These are phyloP conservation scores for Stigmatopora nigra DNA, from an alignment of 2,113 vertebrate genomes.

Conservation along the genomic window DNA sequence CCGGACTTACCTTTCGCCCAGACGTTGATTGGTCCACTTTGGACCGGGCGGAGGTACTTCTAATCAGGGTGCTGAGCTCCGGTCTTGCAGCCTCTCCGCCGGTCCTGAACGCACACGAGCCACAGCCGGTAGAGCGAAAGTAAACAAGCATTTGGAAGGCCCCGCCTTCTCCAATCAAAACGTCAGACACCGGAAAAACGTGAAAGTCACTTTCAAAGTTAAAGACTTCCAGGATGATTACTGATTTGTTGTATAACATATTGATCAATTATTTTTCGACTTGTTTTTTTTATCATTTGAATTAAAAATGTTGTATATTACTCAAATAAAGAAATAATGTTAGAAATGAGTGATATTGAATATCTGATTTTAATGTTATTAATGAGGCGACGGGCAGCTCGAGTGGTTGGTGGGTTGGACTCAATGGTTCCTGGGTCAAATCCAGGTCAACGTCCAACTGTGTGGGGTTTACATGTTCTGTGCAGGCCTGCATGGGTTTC, in stretches of 20 bases:
- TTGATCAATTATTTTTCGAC: no score
- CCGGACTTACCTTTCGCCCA: conserved; percentile 21
- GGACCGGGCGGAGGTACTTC: conserved; percentile 11
- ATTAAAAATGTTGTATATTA: neutral
- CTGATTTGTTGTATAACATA: neutral
- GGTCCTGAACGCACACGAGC: conserved; percentile 21
- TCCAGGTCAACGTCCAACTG: no score
- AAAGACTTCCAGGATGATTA: neutral
- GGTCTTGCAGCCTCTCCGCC: conserved; percentile 12
- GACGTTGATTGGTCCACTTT: conserved; percentile 10
- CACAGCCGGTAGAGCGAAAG: conserved; percentile 25
- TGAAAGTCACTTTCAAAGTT: conserved; percentile 39
- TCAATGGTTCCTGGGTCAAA: no score
- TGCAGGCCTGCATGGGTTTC: no score
- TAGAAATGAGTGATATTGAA: no score
- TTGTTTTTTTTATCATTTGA: neutral
- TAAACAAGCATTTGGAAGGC: conserved; percentile 26
- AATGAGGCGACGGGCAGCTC: no score
- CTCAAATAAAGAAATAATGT: no score
- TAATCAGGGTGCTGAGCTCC: conserved; percentile 25
- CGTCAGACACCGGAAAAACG: conserved; percentile 4
- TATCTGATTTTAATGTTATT: no score
- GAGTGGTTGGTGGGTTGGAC: no score
- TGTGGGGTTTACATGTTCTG: no score
- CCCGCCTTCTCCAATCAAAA: conserved; percentile 3